These are phyloP conservation scores for Octonoba sinensis DNA, from an alignment of 2,888 invertebrate genomes.

Conservation along the genomic window DNA sequence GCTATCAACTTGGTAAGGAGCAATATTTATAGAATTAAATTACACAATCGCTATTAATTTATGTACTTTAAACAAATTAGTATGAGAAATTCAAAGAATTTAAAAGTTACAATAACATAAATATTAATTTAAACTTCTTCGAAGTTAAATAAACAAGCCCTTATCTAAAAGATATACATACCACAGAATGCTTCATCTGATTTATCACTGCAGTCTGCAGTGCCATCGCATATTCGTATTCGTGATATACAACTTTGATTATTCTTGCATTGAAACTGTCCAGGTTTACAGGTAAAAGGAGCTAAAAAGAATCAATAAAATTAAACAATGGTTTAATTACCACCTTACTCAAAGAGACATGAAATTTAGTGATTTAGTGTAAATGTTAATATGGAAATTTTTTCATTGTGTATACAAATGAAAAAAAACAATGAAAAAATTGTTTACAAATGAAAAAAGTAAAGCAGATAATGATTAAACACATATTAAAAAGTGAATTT, in stretches of 20 bases:
- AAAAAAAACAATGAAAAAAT: too few species aligned
- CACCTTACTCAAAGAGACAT: too few species aligned
- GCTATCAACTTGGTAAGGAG: too few species aligned
- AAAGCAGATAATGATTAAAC: too few species aligned
- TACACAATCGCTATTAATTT: too few species aligned
- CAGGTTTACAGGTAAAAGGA: constrained; percentile 84
- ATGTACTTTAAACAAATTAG: neutral
- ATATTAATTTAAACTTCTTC: neutral
- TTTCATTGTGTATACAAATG: neutral
- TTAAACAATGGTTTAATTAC: too few species aligned
- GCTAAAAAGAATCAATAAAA: constrained; percentile 65
- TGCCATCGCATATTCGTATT: constrained; percentile 92
- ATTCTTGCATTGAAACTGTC: constrained; percentile 87
- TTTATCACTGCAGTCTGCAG: constrained; percentile 90
- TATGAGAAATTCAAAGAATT: neutral
- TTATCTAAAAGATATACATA: constrained; percentile 64
- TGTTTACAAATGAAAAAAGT: too few species aligned
- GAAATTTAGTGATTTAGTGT: too few species aligned
- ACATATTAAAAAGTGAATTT: too few species aligned
- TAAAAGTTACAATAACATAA: neutral
- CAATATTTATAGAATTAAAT: too few species aligned
- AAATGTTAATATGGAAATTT: neutral
- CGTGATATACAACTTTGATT: constrained; percentile 89
- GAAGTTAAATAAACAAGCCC: neutral
- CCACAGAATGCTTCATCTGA: constrained; percentile 86